Evolutionary conservation across 2,888 invertebrate genomes (phyloP), one percentile per base, ranked within the genome.

Genomic region (Saturnia pavonia): DNA sequence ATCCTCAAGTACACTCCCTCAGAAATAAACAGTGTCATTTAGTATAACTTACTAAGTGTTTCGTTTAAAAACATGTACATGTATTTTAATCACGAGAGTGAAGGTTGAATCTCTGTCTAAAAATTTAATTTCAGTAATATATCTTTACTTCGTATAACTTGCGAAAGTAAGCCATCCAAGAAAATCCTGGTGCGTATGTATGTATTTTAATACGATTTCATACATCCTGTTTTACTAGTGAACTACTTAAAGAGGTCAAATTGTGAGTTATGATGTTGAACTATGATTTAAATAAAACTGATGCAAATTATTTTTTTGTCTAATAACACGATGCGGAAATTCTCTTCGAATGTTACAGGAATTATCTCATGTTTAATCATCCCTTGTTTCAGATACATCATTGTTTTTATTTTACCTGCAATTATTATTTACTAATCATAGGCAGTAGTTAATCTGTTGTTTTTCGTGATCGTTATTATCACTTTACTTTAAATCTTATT

Each of bases 221-320:
- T 9, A 40, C 40, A 65, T 65, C 65, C 65, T 65, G 65, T 19
- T 65, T 65, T 40, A 65, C 65, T 40, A 65, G 40, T 65, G 40
- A 40, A 65, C 34, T 65, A 65, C 34, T 40, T 40, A 34, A 65
- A 65, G 65, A 65, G 65, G 65, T 65, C 65, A 65, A 16, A 65
- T 16, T 40, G 65, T 65, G n/a, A 65, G 65, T 65, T 65, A 65
- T n/a, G n/a, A 40, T 40, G n/a, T 65, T 65, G 65, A 65, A 65
- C n/a, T n/a, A 16, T 40, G 65, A 65, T 65, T 34, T 19, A 65
- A 65, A 65, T 65, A 65, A 40, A 65, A 40, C 40, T 9, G 6
- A 65, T 40, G 40, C 40, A 40, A 40, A 65, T 40, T 40, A n/a
- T n/a, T 7, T n/a, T 65, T 9, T 40, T 40, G 40, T 19, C 34